Conservation (phyloP, 2,113 vertebrate genomes). For the Hydrochoerus hydrochaeris region DNA sequence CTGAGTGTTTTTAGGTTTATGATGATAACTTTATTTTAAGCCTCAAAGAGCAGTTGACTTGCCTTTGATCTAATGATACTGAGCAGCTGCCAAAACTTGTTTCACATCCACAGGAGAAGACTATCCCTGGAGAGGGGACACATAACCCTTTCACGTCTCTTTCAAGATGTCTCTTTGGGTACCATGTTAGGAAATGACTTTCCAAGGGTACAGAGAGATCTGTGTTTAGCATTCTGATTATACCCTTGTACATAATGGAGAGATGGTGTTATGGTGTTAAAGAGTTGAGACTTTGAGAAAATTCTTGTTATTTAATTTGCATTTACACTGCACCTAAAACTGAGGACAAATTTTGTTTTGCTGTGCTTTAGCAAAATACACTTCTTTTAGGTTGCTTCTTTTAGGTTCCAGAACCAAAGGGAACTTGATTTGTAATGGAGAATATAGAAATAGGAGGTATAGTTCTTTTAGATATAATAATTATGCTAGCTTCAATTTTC, state of each 20-base stretch:
- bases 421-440: neutral
- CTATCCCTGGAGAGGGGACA: constrained; percentile 76
- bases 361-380: constrained; percentile 41
- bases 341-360: constrained; percentile 27
- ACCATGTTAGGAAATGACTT: constrained; percentile 36
- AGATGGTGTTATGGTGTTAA: neutral
- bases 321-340: neutral
- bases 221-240: constrained; percentile 41
- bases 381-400: neutral
- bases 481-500: constrained; percentile 52
- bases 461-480: constrained; percentile 4
- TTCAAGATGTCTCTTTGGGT: constrained; percentile 65
- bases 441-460: neutral
- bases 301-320: constrained; percentile 47
- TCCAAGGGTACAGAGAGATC: neutral
- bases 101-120: constrained; percentile 74
- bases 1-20: constrained; percentile 58
- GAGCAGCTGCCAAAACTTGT: constrained; percentile 86
- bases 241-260: neutral
- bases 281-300: constrained; percentile 44
- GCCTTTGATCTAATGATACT: constrained; percentile 80
- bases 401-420: constrained; percentile 25
- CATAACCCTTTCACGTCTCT: constrained; percentile 72
- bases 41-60: constrained; percentile 82
- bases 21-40: constrained; percentile 77